Conservation (phyloP, 2,888 invertebrate genomes). For the Leucozona laternaria region DNA sequence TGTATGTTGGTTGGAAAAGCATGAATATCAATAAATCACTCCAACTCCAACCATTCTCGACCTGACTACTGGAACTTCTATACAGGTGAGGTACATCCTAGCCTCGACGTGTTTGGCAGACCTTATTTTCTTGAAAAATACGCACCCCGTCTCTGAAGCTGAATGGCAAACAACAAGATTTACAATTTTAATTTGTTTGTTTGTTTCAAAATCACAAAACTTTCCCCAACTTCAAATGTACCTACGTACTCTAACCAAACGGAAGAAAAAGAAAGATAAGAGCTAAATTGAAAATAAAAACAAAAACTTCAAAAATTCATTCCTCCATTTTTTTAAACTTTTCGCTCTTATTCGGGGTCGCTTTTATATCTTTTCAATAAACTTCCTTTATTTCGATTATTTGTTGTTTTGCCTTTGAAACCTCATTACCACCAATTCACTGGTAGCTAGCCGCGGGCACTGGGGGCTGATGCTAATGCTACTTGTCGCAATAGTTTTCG, state of each 20-base stretch:
- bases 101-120: background rate
- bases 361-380: conserved; percentile 37
- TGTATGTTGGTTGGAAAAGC: background rate
- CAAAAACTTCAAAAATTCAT: background rate
- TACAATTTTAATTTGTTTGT: background rate
- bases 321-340: conserved; percentile 7
- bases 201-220: conserved; percentile 2
- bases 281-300: conserved; percentile 19
- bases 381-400: conserved; percentile 6
- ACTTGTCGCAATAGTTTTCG: conserved; percentile 27
- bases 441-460: conserved; percentile 6
- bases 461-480: background rate
- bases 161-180: conserved; percentile 4
- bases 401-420: conserved; percentile 1
- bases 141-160: conserved; percentile 4
- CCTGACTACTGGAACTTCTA: conserved; percentile 11
- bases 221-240: conserved; percentile 12
- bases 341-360: conserved; percentile 7
- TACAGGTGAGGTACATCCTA: no score
- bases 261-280: conserved; percentile 5
- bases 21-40: conserved; percentile 31
- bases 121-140: background rate
- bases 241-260: background rate
- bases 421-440: conserved; percentile 24
- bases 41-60: background rate